Evolutionary conservation across 2,797 vertebrate species (phyloP).

Genomic region (Rhinophrynus dorsalis): DNA sequence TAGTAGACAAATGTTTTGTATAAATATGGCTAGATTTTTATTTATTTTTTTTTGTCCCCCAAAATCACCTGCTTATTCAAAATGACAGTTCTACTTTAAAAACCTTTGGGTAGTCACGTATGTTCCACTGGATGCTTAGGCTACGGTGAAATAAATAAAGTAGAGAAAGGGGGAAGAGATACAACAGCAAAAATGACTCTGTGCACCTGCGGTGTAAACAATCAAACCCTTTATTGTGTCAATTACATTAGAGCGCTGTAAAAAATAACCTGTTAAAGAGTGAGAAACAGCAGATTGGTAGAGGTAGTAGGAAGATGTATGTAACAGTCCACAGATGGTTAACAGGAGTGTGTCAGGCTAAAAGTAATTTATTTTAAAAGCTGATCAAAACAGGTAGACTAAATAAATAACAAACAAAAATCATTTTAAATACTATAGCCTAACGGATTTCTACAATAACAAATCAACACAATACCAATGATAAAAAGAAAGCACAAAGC

Average conservation of each 20-base stretch:
- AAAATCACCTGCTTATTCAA: too few species aligned
- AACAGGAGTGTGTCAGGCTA: constrained; percentile 70
- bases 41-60: too few species aligned
- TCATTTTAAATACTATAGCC: constrained; percentile 83
- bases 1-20: too few species aligned
- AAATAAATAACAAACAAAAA: constrained; percentile 91
- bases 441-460: constrained; percentile 68
- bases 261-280: constrained; percentile 78
- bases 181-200: background rate
- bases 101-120: too few species aligned
- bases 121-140: too few species aligned
- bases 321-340: constrained; percentile 82
- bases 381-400: constrained; percentile 76
- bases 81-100: too few species aligned
- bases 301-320: constrained; percentile 89
- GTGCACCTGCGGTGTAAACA: constrained; percentile 58
- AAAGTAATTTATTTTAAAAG: constrained; percentile 67
- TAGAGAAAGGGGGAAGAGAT: too few species aligned
- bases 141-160: too few species aligned
- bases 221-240: constrained; percentile 87
- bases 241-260: constrained; percentile 87
- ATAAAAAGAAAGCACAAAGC: constrained; percentile 57
- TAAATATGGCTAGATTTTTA: too few species aligned
- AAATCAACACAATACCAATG: constrained; percentile 71
- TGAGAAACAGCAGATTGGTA: constrained; percentile 82